Evolutionary conservation across 2,113 vertebrate species (phyloP), one percentile per base, ranked within the genome.

Genomic region (Talpa occidentalis): DNA sequence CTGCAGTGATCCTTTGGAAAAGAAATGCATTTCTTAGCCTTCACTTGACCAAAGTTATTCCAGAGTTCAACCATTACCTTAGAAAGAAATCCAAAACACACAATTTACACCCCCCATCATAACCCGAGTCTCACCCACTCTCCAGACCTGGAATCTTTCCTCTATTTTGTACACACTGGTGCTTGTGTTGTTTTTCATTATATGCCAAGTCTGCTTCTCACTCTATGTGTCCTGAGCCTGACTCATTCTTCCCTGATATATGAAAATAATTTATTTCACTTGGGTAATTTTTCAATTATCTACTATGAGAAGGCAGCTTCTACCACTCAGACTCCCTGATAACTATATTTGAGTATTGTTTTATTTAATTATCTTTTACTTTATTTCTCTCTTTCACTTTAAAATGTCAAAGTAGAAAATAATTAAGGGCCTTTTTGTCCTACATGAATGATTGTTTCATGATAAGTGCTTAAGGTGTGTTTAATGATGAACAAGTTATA

Each of bases 171-270:
- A 6, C 9, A 74, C 44, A 8, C 2, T n/a, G 28, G 40, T 6
- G 12, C 47, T 54, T 28, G 14, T 9, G n/a, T 12, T 10, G 0
- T 3, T 16, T 60, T 4, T 11, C 21, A 3, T 11, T 4, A 93
- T 1, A 9, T 2, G 5, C 0, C 26, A 60, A 60, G 3, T 49
- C 12, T 24, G 15, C 30, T 64, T 40, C 4, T 69, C 0, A 49
- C 44, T 35, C 52, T n/a, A 40, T 67, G n/a, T 26, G 59, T 6
- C 15, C 22, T 49, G 40, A 26, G 35, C 21, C 24, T 76, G 6
- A 6, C 24, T 69, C 11, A 26, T 24, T 72, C 28, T 64, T 28
- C 6, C 17, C 24, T 54, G 28, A 44, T 44, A 70, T 26, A 6
- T 64, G 52, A 81, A 40, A 66, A 74, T 85, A 17, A 35, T 5